Percentiles rank a stretch among this genome's conserved stretches.
Conservation (phyloP, 2,888 invertebrate species). For the Frankliniella fusca region DNA sequence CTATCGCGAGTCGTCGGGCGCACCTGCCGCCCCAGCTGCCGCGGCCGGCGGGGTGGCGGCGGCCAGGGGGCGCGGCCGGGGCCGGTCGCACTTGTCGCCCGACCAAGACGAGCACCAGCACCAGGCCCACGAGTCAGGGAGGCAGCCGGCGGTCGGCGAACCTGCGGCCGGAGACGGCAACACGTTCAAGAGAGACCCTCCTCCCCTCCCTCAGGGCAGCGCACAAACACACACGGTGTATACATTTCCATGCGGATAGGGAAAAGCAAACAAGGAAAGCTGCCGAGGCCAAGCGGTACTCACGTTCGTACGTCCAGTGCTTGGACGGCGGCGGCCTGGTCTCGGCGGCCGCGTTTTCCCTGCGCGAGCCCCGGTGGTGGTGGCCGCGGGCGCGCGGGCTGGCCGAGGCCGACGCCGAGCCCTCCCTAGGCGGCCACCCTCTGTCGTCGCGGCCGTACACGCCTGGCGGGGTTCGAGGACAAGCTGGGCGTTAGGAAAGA, state of each 20-base stretch:
- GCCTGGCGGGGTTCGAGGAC: not conserved
- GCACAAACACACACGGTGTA: not conserved
- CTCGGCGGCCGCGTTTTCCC: not conserved
- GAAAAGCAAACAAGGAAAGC: not conserved
- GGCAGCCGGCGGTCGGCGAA: slow-evolving; percentile 18
- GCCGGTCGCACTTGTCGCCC: slow-evolving; percentile 10
- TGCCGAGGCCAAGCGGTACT: not conserved
- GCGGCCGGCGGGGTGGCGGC: not conserved
- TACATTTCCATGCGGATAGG: not conserved
- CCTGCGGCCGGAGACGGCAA: not conserved
- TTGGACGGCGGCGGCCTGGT: not conserved
- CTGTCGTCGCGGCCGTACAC: slow-evolving; percentile 9
- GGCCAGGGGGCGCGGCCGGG: not conserved
- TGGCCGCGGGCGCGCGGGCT: not conserved
- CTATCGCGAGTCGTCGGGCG: slow-evolving; percentile 10
- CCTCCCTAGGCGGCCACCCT: not conserved
- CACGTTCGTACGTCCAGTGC: slow-evolving; percentile 21
- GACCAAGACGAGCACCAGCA: slow-evolving; percentile 23
- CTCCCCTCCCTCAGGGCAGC: not conserved
- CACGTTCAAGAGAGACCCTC: not conserved
- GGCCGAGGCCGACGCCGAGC: not conserved
- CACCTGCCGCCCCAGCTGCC: not conserved
- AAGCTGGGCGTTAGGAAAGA: too few species aligned
- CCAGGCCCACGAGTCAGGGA: slow-evolving; percentile 19
- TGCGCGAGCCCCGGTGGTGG: slow-evolving; percentile 1